Evolutionary conservation across 2,113 vertebrate species (phyloP).

Genomic region (Oreocharis arfaki): DNA sequence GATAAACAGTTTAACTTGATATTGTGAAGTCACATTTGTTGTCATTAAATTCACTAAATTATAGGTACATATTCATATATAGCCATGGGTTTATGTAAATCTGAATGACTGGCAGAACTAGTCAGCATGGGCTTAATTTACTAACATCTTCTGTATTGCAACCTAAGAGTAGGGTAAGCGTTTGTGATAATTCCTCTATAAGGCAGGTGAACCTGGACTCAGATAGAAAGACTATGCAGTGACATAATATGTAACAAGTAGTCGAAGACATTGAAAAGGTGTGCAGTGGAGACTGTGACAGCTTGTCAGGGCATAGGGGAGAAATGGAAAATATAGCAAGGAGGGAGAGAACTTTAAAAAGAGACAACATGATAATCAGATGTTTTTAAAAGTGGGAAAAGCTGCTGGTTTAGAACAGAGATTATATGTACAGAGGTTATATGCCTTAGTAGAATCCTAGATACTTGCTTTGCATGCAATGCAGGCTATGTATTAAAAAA

Average conservation of each 20-base stretch:
- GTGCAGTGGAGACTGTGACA: not conserved
- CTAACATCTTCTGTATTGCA: not conserved
- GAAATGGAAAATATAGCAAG: not conserved
- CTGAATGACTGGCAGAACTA: not conserved
- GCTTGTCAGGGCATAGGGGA: not conserved
- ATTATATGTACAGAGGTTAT: not conserved
- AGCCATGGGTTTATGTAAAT: not conserved
- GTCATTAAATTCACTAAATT: not conserved
- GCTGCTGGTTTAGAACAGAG: not conserved
- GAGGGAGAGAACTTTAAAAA: not conserved
- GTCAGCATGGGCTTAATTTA: not conserved
- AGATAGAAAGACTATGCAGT: not conserved
- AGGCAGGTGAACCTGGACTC: not conserved
- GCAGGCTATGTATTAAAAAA: not conserved
- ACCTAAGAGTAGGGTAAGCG: fast-evolving
- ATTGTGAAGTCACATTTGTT: not conserved
- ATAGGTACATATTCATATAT: not conserved
- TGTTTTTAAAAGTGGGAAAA: not conserved
- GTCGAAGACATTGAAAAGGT: not conserved
- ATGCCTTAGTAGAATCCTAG: not conserved
- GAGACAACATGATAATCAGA: not conserved
- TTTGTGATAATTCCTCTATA: not conserved
- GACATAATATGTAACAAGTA: not conserved
- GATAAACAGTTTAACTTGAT: not conserved
- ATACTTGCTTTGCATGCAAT: not conserved